A percentile compares a stretch with the other conserved stretches of the same genome.
Conservation (phyloP, 2,888 invertebrate genomes). For the Boloria euphrosyne region DNA sequence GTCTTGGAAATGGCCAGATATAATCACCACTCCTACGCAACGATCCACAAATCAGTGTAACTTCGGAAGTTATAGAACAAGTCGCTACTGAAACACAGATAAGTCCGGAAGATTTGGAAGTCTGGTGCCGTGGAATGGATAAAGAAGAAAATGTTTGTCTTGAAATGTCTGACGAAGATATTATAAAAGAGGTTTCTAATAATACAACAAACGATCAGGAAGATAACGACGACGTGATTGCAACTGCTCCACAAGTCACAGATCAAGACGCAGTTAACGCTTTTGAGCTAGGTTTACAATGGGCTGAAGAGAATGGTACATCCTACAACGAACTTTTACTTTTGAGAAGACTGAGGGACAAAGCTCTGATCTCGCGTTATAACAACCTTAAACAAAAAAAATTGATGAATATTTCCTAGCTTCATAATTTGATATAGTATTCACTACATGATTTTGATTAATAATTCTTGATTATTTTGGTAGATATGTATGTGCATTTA, state of each 20-base stretch:
- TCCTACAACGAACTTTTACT: constrained; percentile 45
- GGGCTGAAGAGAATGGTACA: constrained; percentile 46
- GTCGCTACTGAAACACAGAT: constrained; percentile 44
- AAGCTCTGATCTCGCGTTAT: constrained; percentile 39
- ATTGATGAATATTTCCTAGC: constrained; percentile 36
- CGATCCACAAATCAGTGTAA: constrained; percentile 44
- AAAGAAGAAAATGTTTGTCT: constrained; percentile 45
- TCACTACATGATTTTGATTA: constrained; percentile 30
- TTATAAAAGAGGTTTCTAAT: constrained; percentile 49
- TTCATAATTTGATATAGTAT: constrained; percentile 30
- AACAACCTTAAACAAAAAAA: constrained; percentile 40
- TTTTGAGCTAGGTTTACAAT: constrained; percentile 50
- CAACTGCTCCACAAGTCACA: constrained; percentile 42
- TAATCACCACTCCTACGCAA: constrained; percentile 44
- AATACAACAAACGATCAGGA: constrained; percentile 30
- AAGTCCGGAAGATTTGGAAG: constrained; percentile 45
- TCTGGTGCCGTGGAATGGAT: constrained; percentile 49
- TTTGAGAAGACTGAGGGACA: constrained; percentile 41
- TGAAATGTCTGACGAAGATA: constrained; percentile 49
- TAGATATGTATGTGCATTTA: constrained; percentile 27
- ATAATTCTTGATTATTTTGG: constrained; percentile 10
- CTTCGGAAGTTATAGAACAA: constrained; percentile 50
- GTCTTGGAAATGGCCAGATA: constrained; percentile 48
- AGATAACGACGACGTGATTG: constrained; percentile 47
- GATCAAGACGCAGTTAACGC: constrained; percentile 41